Evolutionary conservation across 2,797 vertebrate species (phyloP), one percentile per base, ranked within the genome.

Genomic region (Manis pentadactyla): DNA sequence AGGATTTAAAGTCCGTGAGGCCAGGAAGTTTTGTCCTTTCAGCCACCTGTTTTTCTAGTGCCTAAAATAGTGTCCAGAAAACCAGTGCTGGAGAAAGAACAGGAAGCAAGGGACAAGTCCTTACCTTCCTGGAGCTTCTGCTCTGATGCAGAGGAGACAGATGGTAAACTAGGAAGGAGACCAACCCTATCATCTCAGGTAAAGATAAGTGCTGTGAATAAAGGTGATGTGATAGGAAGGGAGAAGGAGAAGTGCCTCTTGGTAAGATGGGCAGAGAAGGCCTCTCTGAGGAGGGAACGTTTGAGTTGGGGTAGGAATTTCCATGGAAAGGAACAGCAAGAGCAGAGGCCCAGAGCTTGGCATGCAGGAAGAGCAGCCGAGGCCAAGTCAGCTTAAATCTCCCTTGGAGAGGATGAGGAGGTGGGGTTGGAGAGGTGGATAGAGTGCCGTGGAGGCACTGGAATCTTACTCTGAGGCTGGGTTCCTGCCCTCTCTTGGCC

Each of bases 21-120:
- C 13, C 75, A 92, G 57, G 61, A 39, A n/a, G 25, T 92, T 94
- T 87, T 93, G 25, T 88, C 42, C 14, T 78, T 34, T 95, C 64
- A 69, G 37, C 73, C 46, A 31, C 75, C 49, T 92, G 55, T 61
- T 66, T 88, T 77, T 84, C 73, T 14, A 64, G 78, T 53, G 39
- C 29, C 42, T 81, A 74, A 83, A 93, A 77, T 55, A 31, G 27
- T 90, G 19, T 59, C n/a, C 64, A 27, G n/a, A 34, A 82, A 3
- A 69, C 34, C 57, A 66, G 37, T 46, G 25, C 39, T 79, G 11
- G 46, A 37, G 37, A 88, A 63, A 84, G 39, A 66, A 19, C 11
- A 18, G 4, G 51, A 77, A 94, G 59, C 17, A 49, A 25, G 18
- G 23, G 11, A 68, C 49, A 86, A 19, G 49, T 77, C 59, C 29